Base-by-base conservation (phyloP, 2,888 invertebrate genomes). In the Drosophila mulleri region DNA sequence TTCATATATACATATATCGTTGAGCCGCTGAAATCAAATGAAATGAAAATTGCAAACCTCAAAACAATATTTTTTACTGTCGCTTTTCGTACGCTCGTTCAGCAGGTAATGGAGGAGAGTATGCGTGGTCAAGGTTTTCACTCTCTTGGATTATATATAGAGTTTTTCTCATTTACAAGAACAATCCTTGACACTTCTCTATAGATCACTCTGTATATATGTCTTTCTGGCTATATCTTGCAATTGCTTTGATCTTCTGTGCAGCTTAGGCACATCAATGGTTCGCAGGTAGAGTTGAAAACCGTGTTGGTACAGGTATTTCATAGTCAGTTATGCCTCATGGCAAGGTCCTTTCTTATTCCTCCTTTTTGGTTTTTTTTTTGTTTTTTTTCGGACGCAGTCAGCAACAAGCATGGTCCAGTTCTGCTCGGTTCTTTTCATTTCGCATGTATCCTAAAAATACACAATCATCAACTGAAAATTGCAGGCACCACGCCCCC, bases 61-160 rank as follows among this genome's bases (percentile, higher is more conserved):
- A 79, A 75, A 82, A 82, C 67, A 71, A 79, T 63, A 65, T 67
- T 67, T 59, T 56, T 42, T 42, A 54, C 18, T 41, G 37, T 37
- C 52, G 32, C 18, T 37, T 41, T 41, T 26, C 11, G 16, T 12
- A 39, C 41, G 37, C 35, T n/a, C 54, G 23, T 23, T 7, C 41
- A 16, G 29, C 18, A n/a, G 14, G 3, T 18, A 32, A 14, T 20
- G 1, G 8, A 3, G 8, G 32, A 7, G 50, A 37, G 23, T 37
- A 37, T 53, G 37, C 23, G 23, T 8, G 45, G 14, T 8, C 8
- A 3, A 16, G 45, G 3, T 2, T 37, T 14, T 41, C 2, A 44
- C 41, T 42, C 41, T 42, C 35, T 12, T 2, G 9, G 9, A 9
- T 32, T 32, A 37, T 14, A 37, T 37, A 37, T 37, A 37, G 4